These are phyloP conservation scores for Bradysia coprophila DNA, from an alignment of 1,140 invertebrate genomes.

Conservation along the genomic window DNA sequence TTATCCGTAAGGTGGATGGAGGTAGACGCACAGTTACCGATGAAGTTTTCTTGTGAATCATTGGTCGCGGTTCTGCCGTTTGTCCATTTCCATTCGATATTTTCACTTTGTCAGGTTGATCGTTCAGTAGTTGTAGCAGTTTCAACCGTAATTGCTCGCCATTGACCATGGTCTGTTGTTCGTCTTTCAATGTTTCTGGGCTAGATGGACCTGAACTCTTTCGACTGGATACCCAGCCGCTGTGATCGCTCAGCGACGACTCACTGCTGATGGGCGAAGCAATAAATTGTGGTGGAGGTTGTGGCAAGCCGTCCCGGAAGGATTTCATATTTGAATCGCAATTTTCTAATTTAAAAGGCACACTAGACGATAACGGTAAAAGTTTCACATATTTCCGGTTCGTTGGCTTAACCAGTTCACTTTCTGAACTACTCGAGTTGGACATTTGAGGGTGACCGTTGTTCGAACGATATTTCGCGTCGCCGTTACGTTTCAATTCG, in stretches of 20 bases:
- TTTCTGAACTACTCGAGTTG: conserved; percentile 20
- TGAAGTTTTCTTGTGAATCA: conserved; percentile 17
- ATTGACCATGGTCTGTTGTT: conserved; percentile 28
- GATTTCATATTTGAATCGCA: conserved; percentile 12
- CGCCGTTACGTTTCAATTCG: conserved; percentile 23
- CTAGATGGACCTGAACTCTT: conserved; percentile 35
- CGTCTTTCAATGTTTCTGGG: conserved; percentile 27
- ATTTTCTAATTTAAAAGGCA: conserved; percentile 32
- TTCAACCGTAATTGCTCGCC: conserved; percentile 37
- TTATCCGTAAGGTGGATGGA: background rate
- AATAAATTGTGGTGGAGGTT: conserved; percentile 28
- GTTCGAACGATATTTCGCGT: conserved; percentile 17
- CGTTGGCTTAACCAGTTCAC: conserved; percentile 7
- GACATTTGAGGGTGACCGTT: too few species aligned
- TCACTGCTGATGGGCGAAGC: conserved; percentile 23
- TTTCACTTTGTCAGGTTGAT: conserved; percentile 6
- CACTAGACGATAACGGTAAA: conserved; percentile 26
- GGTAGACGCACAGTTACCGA: conserved; percentile 16
- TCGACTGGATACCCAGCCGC: conserved; percentile 55
- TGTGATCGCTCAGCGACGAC: conserved; percentile 53
- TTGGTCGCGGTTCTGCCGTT: background rate
- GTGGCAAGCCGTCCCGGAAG: conserved; percentile 38
- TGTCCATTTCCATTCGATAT: background rate
- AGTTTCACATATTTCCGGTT: conserved; percentile 8
- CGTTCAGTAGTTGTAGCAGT: conserved; percentile 31